Conservation (phyloP, 2,113 vertebrate species). For the Calidris pygmaea region DNA sequence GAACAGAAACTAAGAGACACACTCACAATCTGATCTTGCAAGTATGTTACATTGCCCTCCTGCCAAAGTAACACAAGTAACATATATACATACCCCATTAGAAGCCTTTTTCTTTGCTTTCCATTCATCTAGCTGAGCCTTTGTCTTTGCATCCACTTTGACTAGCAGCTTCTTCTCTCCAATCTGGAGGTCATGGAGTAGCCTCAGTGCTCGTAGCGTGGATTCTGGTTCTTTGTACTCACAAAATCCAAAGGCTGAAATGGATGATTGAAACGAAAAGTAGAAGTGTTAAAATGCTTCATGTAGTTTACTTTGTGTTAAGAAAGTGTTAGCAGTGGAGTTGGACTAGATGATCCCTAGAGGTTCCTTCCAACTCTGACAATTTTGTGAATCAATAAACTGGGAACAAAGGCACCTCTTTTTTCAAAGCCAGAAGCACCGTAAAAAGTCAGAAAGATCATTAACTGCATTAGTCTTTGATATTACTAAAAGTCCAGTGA, state of each 20-base stretch:
- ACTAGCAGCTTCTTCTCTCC: slow-evolving; percentile 97
- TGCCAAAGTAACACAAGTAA: not conserved
- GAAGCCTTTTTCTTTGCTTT: slow-evolving; percentile 94
- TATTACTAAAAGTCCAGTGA: not conserved
- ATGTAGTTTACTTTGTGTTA: not conserved
- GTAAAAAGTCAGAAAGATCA: not conserved
- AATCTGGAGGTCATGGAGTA: slow-evolving; percentile 94
- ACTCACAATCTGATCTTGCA: not conserved
- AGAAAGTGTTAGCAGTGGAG: not conserved
- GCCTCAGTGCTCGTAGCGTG: slow-evolving; percentile 89
- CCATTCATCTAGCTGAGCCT: slow-evolving; percentile 97
- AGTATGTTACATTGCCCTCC: rapidly evolving
- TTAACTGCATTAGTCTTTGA: not conserved
- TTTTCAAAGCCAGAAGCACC: not conserved
- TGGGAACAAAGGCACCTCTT: not conserved
- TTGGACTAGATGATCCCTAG: too few relatives aligned
- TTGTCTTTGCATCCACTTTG: slow-evolving; percentile 98
- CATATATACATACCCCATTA: slow-evolving; percentile 85
- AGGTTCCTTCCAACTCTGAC: too few relatives aligned
- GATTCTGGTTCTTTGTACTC: slow-evolving; percentile 99
- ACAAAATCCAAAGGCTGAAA: slow-evolving; percentile 95
- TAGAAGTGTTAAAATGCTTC: not conserved
- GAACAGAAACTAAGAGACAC: not conserved
- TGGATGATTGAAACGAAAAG: slow-evolving; percentile 14
- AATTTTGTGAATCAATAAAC: not conserved